Base-by-base conservation (phyloP, 2,113 vertebrate genomes). In the Synodontis membranacea region DNA sequence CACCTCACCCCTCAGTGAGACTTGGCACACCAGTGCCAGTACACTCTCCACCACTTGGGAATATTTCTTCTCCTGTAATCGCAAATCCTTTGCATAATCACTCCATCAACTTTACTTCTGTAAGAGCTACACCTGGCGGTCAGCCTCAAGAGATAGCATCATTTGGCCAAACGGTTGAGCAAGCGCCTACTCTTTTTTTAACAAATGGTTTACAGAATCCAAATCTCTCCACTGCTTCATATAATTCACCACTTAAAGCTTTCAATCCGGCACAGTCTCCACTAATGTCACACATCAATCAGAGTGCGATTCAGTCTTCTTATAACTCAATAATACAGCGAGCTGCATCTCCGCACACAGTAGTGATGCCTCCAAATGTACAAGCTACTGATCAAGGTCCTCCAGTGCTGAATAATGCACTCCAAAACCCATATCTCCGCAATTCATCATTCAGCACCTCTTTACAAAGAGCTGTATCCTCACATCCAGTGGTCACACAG, bases 121-220 rank as follows among this genome's bases (percentile, higher is more conserved):
- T 80, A 74, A 23, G 58, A 88, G 90, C 34, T 60, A 74, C 83
- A 79, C 80, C 56, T 87, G 86, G 56, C 60, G 42, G 28, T 79
- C 79, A 70, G 86, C 83, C 91, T 85, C 93, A 93, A 28, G 83
- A 64, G 48, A 84, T 93, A 37, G 83, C 56, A 39, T 91, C 94
- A 31, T 91, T 94, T 91, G 85, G 88, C 84, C 92, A 93, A 34
- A 89, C 89, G 86, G 91, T 89, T 85, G 92, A 92, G 7, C 93
- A 92, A 86, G 90, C 86, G 3, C 89, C 92, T 76, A 88, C 93
- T 34, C 89, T 91, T 72, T 89, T 94, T 85, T 87, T 93, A 81
- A 89, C 91, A 86, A 93, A 94, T 92, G 91, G 91, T 39, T 91
- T 94, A 84, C 92, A 92, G 85, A 91, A 93, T 48, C 83, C 88